Evolutionary conservation across 2,888 invertebrate species (phyloP).

Genomic region (Microchrysa polita): DNA sequence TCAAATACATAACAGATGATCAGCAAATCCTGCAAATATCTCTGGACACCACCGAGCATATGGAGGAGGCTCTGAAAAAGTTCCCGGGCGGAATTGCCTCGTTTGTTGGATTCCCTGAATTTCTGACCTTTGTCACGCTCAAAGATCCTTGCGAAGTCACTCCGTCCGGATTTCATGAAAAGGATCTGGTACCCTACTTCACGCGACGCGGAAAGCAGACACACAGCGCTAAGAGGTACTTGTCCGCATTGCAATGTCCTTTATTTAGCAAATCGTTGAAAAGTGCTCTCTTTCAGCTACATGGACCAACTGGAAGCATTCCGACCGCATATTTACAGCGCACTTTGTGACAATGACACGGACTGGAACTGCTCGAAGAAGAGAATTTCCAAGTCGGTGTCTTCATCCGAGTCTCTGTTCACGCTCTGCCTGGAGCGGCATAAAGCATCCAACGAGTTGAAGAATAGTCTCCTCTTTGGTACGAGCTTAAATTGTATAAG

Average conservation of each 20-base stretch:
- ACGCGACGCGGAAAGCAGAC: slow-evolving; percentile 78
- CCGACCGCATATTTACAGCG: slow-evolving; percentile 83
- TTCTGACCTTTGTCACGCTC: slow-evolving; percentile 64
- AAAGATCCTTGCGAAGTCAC: slow-evolving; percentile 74
- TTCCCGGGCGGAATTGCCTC: slow-evolving; percentile 73
- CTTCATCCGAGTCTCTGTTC: slow-evolving; percentile 74
- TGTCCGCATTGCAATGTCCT: background rate
- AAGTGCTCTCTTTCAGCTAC: slow-evolving; percentile 70
- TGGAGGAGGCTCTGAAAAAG: slow-evolving; percentile 72
- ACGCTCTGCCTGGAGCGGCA: slow-evolving; percentile 75
- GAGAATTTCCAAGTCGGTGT: slow-evolving; percentile 75
- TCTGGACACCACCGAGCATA: slow-evolving; percentile 73
- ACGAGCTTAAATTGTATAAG: slow-evolving; percentile 42
- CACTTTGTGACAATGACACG: slow-evolving; percentile 75
- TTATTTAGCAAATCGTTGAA: background rate
- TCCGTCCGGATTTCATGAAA: slow-evolving; percentile 77
- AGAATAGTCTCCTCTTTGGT: slow-evolving; percentile 66
- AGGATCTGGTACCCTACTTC: slow-evolving; percentile 79
- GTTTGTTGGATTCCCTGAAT: slow-evolving; percentile 73
- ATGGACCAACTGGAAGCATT: slow-evolving; percentile 81
- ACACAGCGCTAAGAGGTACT: slow-evolving; percentile 70
- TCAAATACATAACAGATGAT: slow-evolving; percentile 71
- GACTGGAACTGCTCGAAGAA: slow-evolving; percentile 72
- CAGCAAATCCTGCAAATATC: slow-evolving; percentile 74
- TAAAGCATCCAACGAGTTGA: slow-evolving; percentile 66